phyloP scores from a whole-genome alignment of 2,113 vertebrate genomes.

The Agelaius tricolor region DNA sequence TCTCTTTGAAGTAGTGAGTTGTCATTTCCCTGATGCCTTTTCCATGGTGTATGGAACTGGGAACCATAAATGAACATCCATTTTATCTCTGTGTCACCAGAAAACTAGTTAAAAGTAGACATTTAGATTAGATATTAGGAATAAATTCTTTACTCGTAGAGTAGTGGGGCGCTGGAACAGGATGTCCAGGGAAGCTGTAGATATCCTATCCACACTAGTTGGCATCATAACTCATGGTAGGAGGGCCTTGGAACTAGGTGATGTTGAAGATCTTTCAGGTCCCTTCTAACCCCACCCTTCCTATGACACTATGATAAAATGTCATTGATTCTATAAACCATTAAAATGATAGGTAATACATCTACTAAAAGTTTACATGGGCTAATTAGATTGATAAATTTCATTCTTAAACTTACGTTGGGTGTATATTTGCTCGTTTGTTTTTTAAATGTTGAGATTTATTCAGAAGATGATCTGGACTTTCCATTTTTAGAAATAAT shows the following conservation, averaged over 20 bases:
- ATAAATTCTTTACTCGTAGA: background rate
- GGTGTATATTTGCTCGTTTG: rapidly evolving
- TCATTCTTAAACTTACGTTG: background rate
- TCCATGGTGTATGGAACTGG: background rate
- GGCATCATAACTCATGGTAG: rapidly evolving
- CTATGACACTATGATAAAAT: background rate
- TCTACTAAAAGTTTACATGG: background rate
- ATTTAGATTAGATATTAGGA: background rate
- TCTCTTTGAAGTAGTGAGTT: background rate
- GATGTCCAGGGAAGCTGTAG: background rate
- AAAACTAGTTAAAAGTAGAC: background rate
- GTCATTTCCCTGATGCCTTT: background rate
- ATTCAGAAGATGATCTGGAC: background rate
- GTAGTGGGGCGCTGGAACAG: background rate
- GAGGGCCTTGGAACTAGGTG: background rate
- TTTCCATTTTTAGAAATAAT: background rate
- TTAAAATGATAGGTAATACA: background rate
- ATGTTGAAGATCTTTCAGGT: background rate
- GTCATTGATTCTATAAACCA: background rate
- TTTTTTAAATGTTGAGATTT: background rate
- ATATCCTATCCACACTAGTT: no score
- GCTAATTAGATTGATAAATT: background rate
- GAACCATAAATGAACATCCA: background rate
- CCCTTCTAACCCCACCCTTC: background rate
- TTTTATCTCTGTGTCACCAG: background rate